Evolutionary conservation across 2,888 invertebrate species (phyloP).

Genomic region (Patella depressa): DNA sequence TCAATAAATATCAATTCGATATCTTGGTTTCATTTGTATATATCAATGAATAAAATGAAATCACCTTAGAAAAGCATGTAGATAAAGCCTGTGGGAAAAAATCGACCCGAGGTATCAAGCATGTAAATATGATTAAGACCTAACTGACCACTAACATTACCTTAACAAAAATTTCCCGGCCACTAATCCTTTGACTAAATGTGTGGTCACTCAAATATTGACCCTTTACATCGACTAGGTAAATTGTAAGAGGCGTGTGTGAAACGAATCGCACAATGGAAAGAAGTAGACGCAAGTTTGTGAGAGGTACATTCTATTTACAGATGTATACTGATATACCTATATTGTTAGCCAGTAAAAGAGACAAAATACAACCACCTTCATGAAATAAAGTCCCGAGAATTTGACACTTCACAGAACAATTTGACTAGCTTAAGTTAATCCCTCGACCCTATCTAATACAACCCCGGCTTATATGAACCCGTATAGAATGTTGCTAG

Average conservation of each 20-base stretch:
- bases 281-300: neutral
- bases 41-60: no score
- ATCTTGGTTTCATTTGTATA: no score
- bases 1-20: no score
- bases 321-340: neutral
- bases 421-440: neutral
- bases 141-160: neutral
- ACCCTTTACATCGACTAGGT: slow-evolving; percentile 3
- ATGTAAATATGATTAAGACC: no score
- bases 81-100: no score
- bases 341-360: neutral
- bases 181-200: neutral
- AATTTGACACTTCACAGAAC: neutral
- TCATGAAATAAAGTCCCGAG: neutral
- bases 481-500: no score
- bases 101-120: no score
- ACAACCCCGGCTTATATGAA: no score
- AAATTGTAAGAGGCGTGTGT: slow-evolving; percentile 8
- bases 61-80: no score
- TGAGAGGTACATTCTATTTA: slow-evolving; percentile 1
- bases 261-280: neutral
- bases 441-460: neutral
- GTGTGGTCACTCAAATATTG: slow-evolving; percentile 10
- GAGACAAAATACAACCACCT: neutral
- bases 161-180: neutral